Base-by-base conservation (phyloP, 2,113 vertebrate genomes). In the human region DNA sequence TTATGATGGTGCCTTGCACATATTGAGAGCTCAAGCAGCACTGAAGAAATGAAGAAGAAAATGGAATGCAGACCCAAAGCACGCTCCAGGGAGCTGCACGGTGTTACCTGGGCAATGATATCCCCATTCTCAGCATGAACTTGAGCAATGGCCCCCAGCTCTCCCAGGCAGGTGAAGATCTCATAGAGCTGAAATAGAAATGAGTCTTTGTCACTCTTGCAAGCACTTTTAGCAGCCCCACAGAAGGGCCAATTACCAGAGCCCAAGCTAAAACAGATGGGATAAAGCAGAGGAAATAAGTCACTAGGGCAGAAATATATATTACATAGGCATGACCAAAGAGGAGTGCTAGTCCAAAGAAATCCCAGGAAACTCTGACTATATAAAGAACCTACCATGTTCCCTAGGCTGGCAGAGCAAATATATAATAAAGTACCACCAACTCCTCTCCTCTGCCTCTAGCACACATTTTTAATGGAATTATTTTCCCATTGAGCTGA, bases 121-220 rank as follows among this genome's bases (percentile, higher is more conserved):
- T 99, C 99, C 3, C 99, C 99, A 0, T 99, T 99, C 97, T 99
- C 99, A 40, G 99, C 99, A 27, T 99, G 99, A 97, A 99, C 99
- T 98, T 99, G 99, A 97, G 99, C 99, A 38, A 99, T 98, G 89
- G 99, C 99, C 59, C 99, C 99, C 96, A 99, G 98, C 90, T 99
- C 99, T 90, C 99, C 99, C 97, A 99, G 96, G 98, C 99, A 99
- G 97, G 99, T 99, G 97, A 99, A 99, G 97, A 99, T 98, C 97
- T 99, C 99, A 45, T 99, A 99, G 23, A 99, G 99, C 99, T 99
- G 96, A 79, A 99, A 98, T 0, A 87, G 81, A 99, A 97, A 96
- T 3, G 43, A 82, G 35, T n/a, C 17, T 68, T 1, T 14, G 84
- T 97, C 59, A 93, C 48, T 13, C 61, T 85, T 45, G 10, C 22